These are phyloP conservation scores for Ptychadena robeensis DNA, from an alignment of 2,797 vertebrate species.

Conservation along the genomic window DNA sequence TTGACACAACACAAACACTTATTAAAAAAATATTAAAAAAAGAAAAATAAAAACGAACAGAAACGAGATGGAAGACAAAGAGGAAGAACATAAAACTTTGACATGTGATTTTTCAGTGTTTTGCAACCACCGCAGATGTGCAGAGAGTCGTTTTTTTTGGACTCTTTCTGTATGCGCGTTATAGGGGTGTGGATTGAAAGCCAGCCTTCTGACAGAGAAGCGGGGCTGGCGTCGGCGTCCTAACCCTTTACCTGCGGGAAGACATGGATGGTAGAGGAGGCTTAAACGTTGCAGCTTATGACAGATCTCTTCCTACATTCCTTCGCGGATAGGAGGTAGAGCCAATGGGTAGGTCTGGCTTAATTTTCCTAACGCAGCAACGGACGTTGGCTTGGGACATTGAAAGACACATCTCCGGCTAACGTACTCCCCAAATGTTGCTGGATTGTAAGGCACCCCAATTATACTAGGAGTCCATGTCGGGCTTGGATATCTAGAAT, in stretches of 20 bases:
- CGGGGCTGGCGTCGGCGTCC: neutral
- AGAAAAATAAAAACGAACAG: constrained; percentile 85
- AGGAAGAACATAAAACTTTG: constrained; percentile 47
- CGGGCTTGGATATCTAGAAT: neutral
- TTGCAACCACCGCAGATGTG: constrained; percentile 41
- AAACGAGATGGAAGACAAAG: constrained; percentile 71
- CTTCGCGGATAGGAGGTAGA: constrained; percentile 26
- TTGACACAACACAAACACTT: constrained; percentile 99
- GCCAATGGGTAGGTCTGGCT: constrained; percentile 4
- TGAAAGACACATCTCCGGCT: neutral
- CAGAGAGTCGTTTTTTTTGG: constrained; percentile 21
- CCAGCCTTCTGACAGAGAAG: constrained; percentile 27
- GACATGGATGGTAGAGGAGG: constrained; percentile 26
- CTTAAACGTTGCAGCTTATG: constrained; percentile 10
- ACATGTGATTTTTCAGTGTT: constrained; percentile 53
- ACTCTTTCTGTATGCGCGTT: neutral
- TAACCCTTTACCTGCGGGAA: constrained; percentile 27
- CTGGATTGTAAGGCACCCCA: constrained; percentile 41
- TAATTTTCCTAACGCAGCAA: constrained; percentile 14
- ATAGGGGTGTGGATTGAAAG: constrained; percentile 9
- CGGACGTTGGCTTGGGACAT: neutral
- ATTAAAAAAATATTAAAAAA: constrained; percentile 67
- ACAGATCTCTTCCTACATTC: neutral
- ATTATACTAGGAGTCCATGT: neutral
- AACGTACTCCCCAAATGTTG: neutral